These are phyloP conservation scores for Bujurquina vittata DNA, from an alignment of 2,113 vertebrate genomes.

Conservation along the genomic window DNA sequence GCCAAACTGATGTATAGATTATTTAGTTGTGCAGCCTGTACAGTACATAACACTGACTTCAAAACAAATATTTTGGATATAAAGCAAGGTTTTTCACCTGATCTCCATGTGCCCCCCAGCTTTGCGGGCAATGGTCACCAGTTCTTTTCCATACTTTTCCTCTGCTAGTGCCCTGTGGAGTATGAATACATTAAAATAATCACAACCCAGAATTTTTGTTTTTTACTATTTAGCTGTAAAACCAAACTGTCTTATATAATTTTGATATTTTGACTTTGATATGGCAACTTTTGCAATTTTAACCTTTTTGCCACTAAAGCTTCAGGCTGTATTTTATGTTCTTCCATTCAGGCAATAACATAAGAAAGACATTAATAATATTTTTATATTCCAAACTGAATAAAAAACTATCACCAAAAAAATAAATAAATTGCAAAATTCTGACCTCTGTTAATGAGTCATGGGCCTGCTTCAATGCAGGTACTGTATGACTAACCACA, in stretches of 20 bases:
- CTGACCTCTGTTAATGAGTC: background rate
- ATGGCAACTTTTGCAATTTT: background rate
- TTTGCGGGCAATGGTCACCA: conserved; percentile 90
- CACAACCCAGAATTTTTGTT: background rate
- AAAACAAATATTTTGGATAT: background rate
- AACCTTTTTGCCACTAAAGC: background rate
- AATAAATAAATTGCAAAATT: background rate
- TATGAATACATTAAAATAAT: conserved; percentile 3
- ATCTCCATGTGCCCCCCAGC: conserved; percentile 89
- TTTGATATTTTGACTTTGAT: background rate
- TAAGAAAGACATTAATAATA: background rate
- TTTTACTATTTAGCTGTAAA: background rate
- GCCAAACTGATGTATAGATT: background rate
- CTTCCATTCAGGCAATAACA: background rate
- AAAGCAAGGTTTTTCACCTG: conserved; percentile 76
- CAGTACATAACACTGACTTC: background rate
- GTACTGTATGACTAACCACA: background rate
- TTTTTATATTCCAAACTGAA: background rate
- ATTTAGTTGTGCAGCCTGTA: background rate
- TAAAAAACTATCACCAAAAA: too few species aligned
- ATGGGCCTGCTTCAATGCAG: background rate
- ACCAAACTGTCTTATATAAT: background rate
- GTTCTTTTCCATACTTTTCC: conserved; percentile 92
- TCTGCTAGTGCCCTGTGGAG: conserved; percentile 88
- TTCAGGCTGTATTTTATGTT: background rate